Percentiles rank a stretch among this genome's conserved stretches.
phyloP scores from a whole-genome alignment of 2,888 invertebrate species.

The Mamestra brassicae region DNA sequence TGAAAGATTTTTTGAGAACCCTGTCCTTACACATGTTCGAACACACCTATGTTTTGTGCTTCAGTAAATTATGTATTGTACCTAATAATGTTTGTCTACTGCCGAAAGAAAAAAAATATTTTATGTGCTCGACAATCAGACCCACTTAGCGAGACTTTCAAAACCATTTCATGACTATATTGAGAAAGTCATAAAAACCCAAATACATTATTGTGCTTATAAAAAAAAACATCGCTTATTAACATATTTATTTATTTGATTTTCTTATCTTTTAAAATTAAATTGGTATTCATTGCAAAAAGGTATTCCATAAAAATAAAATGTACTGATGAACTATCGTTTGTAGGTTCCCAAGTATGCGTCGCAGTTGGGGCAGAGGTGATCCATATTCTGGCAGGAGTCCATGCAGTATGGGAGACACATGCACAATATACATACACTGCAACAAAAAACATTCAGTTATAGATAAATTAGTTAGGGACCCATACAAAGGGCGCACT shows the following conservation, averaged over 20 bases:
- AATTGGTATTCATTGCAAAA: background rate
- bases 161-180: no score
- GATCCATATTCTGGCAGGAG: slow-evolving; percentile 88
- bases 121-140: no score
- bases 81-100: no score
- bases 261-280: background rate
- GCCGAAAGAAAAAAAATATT: no score
- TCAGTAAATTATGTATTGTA: no score
- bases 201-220: background rate
- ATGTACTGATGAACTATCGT: slow-evolving; percentile 8
- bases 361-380: slow-evolving; percentile 90
- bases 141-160: no score
- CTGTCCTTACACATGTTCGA: no score
- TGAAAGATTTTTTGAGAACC: no score
- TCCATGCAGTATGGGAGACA: slow-evolving; percentile 91
- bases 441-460: slow-evolving; percentile 18
- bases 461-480: background rate
- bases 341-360: slow-evolving; percentile 87
- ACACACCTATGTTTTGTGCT: no score
- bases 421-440: slow-evolving; percentile 76
- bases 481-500: background rate
- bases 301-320: background rate
- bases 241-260: background rate
- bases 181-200: background rate
- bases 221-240: background rate